These are phyloP conservation scores for Oceanites oceanicus DNA, from an alignment of 2,113 vertebrate species.

Conservation along the genomic window DNA sequence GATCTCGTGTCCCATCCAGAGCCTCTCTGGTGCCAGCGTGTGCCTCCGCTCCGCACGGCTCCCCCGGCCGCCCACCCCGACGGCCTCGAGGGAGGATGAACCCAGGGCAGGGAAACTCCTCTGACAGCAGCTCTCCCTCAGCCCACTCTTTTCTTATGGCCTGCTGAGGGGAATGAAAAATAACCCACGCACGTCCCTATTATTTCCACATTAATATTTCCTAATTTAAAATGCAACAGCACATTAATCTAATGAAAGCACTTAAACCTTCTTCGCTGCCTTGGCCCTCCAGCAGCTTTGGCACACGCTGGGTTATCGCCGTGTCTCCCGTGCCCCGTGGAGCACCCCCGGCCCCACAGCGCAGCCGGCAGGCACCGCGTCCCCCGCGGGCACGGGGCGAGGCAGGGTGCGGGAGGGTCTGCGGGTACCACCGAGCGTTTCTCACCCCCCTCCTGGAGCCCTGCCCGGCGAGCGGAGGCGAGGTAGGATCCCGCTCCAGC, in stretches of 20 bases:
- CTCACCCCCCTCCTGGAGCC: neutral
- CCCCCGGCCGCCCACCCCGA: neutral
- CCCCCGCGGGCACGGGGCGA: neutral
- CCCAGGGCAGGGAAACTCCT: neutral
- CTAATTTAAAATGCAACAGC: slow-evolving; percentile 3
- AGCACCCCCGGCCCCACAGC: accelerated
- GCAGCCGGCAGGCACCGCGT: accelerated
- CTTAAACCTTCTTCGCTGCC: neutral
- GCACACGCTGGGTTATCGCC: neutral
- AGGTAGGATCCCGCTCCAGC: neutral
- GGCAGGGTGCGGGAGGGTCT: neutral
- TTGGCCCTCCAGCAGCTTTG: neutral
- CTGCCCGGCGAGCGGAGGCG: accelerated
- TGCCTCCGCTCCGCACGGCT: neutral
- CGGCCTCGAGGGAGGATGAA: neutral
- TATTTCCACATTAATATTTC: neutral
- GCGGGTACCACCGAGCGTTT: neutral
- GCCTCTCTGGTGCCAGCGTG: neutral
- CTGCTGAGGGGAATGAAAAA: neutral
- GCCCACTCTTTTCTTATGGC: neutral
- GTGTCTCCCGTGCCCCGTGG: neutral
- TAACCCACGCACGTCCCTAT: neutral
- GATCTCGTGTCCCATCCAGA: neutral
- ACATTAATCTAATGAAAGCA: slow-evolving; percentile 1
- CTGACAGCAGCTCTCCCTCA: neutral